Conservation (phyloP, 2,113 vertebrate species). For the Aspiorhynchus laticeps region DNA sequence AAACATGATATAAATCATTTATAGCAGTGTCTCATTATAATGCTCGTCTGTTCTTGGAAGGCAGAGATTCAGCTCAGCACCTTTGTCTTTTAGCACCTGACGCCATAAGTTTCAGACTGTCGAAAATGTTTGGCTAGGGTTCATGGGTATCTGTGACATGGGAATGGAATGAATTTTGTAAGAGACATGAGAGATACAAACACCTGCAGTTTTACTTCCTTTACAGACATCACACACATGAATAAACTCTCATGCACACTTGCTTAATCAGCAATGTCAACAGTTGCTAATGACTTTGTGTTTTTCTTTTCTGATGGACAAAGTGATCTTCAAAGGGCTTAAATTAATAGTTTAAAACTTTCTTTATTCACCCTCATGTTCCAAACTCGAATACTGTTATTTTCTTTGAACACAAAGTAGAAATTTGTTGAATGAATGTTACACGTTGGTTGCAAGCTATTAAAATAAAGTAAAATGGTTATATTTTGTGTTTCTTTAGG, state of each 20-base stretch:
- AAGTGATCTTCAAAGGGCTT: background rate
- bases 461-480: background rate
- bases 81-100: slow-evolving; percentile 45
- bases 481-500: background rate
- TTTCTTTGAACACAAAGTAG: background rate
- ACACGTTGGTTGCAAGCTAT: background rate
- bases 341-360: background rate
- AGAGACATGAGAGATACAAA: slow-evolving; percentile 43
- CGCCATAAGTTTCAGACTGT: slow-evolving; percentile 42
- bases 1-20: slow-evolving; percentile 18
- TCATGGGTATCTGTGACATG: slow-evolving; percentile 33
- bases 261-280: slow-evolving; percentile 22
- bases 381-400: background rate
- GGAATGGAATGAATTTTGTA: slow-evolving; percentile 33
- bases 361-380: background rate
- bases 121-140: slow-evolving; percentile 47
- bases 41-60: slow-evolving; percentile 16
- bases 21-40: slow-evolving; percentile 23
- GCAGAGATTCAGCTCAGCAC: slow-evolving; percentile 23
- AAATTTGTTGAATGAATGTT: background rate
- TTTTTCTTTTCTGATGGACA: background rate
- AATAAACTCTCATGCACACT: slow-evolving; percentile 30
- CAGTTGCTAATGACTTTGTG: background rate
- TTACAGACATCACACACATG: background rate
- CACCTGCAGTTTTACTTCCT: slow-evolving; percentile 35